Conservation (phyloP, 2,888 invertebrate genomes). For the Hydrotaea cyrtoneurina region DNA sequence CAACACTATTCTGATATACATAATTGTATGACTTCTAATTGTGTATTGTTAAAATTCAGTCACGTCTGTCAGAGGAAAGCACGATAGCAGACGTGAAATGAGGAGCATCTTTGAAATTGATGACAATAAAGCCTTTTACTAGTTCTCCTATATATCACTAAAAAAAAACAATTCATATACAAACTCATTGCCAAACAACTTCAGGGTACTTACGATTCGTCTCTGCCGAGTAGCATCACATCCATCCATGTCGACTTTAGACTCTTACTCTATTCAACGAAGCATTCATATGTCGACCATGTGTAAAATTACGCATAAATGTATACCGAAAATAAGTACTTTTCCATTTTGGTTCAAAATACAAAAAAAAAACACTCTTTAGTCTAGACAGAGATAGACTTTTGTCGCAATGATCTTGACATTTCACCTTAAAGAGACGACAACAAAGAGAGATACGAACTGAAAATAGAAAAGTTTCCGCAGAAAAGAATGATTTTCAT, state of each 20-base stretch:
- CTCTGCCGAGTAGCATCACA: neutral
- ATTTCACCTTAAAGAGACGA: slow-evolving; percentile 54
- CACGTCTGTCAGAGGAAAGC: too few relatives aligned
- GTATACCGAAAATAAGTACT: slow-evolving; percentile 29
- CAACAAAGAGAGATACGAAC: neutral
- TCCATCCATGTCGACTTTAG: neutral
- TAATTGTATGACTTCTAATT: too few relatives aligned
- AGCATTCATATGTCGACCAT: slow-evolving; percentile 59
- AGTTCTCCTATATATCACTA: too few relatives aligned
- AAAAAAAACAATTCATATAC: too few relatives aligned
- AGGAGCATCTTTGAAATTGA: too few relatives aligned
- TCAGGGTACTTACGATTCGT: slow-evolving; percentile 18
- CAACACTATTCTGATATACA: too few relatives aligned
- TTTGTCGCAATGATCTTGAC: slow-evolving; percentile 66
- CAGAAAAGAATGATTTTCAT: too few relatives aligned
- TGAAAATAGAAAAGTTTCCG: neutral
- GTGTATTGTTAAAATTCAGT: too few relatives aligned
- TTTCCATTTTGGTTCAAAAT: neutral
- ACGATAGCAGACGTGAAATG: too few relatives aligned
- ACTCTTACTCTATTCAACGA: neutral
- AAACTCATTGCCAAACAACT: neutral
- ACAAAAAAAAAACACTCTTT: slow-evolving; percentile 49
- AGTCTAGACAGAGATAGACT: slow-evolving; percentile 62
- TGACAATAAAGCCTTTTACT: too few relatives aligned
- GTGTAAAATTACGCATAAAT: slow-evolving; percentile 43